Base-by-base conservation (phyloP, 2,888 invertebrate genomes). In the Isoperla grammatica region DNA sequence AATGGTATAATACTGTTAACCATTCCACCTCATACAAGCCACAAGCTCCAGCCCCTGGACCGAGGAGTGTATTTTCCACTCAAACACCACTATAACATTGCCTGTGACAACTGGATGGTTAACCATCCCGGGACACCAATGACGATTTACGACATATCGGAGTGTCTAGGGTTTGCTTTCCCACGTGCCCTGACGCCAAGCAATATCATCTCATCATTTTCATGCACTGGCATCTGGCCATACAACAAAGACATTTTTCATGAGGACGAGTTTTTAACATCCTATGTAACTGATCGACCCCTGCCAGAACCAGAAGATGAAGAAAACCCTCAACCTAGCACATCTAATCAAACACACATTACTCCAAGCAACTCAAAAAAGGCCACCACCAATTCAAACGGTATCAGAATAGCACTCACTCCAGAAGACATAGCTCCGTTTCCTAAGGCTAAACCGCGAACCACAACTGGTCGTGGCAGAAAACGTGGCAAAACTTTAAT, bases 11-110 rank as follows among this genome's bases (percentile, higher is more conserved):
- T 66, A 20, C 61, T 68, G 61, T 53, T 68, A 5, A 66, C 65
- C 55, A 55, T 64, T 4, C 68, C 68, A 19, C 68, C 66, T 9
- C 67, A 67, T 57, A 67, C 65, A 4, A 66, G 65, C 6, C 68
- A 68, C 43, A 67, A 66, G 53, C 56, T 67, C n/a, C 48, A 48
- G 13, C 20, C 48, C 20, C 48, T 61, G 17, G 61, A 61, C 39
- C 22, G 53, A 3, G 57, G 22, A 2, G 17, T 57, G 1, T 54
- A 46, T 23, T 53, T 9, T 22, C 39, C 61, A 6, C 53, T 61
- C 9, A 57, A 57, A 46, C 15, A 11, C 13, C 37, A 46, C n/a
- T 60, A 53, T 15, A 60, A 61, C 53, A 35, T 40, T n/a, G 53
- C 61, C 15, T 49, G 59, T 9, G 55, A 65, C 49, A 29, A 54